Base-by-base conservation (phyloP, 2,797 vertebrate species). In the Phoeniculus purpureus region DNA sequence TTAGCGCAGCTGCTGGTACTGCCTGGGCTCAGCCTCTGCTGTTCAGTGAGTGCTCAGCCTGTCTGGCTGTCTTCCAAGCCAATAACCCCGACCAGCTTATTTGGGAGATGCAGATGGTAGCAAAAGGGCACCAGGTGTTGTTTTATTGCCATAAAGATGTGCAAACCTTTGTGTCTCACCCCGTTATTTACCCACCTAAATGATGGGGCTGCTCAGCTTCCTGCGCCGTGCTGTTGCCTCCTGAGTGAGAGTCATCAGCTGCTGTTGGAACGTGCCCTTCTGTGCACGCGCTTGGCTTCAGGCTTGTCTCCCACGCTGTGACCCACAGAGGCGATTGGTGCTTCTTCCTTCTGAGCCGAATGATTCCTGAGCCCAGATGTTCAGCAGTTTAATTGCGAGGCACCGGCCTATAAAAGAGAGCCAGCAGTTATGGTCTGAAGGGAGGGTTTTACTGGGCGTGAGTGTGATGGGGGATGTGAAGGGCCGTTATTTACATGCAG, bases 111-210 rank as follows among this genome's bases (percentile, higher is more conserved):
- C 95, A 96, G 94, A 95, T 96, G 95, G 94, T 87, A 90, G 91
- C 83, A 81, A 94, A 95, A 93, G 94, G 92, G 92, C 94, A 88
- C 92, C 95, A 96, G 94, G 95, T 96, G 95, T 90, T 95, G 92
- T 78, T 96, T 94, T 95, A 95, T 92, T 87, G 81, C 86, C 95
- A 96, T 96, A 95, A 95, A 94, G 94, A 96, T 93, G 85, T 93
- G 94, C 83, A 96, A 95, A 96, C 91, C 94, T 94, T 95, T 90
- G 84, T 90, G 82, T 94, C 92, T 85, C 81, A 72, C 85, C 11
- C 75, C 56, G 83, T 88, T 96, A 93, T 96, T 95, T 95, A 95
- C 93, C 81, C 85, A 89, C 68, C 68, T 60, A 94, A 94, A 92
- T 94, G 75, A 82, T 32, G 75, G 85, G 85, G 65, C 88, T 91